phyloP scores from a whole-genome alignment of 2,113 vertebrate species.

The Grantiella picta region DNA sequence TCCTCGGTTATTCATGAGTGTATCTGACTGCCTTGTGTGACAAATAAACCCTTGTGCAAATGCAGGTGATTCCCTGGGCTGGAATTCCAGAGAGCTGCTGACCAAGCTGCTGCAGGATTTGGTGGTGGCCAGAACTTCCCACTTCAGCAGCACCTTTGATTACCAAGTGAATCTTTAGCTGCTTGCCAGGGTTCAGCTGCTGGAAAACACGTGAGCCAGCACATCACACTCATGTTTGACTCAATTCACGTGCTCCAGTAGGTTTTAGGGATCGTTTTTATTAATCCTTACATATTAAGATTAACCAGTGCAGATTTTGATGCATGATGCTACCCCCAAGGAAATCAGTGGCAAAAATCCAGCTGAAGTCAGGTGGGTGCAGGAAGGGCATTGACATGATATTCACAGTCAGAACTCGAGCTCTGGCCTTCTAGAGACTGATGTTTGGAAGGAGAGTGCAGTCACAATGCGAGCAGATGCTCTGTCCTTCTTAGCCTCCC shows the following conservation, averaged over 20 bases:
- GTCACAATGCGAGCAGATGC: slow-evolving; percentile 20
- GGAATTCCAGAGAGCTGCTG: not conserved
- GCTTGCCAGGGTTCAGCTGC: not conserved
- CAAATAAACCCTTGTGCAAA: not conserved
- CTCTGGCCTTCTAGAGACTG: not conserved
- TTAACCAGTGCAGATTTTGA: not conserved
- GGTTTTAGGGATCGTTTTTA: not conserved
- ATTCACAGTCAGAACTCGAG: not conserved
- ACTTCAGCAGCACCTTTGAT: not conserved
- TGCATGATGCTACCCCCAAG: not conserved
- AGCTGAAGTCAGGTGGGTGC: not conserved
- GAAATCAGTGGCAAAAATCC: not conserved
- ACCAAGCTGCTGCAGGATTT: not conserved
- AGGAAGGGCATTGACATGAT: not conserved
- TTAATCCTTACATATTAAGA: not conserved
- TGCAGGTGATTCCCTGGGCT: not conserved
- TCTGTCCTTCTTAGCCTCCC: slow-evolving; percentile 5
- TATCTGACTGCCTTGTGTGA: not conserved
- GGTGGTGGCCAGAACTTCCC: not conserved
- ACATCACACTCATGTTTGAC: not conserved
- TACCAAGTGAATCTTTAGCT: not conserved
- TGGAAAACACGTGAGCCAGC: not conserved
- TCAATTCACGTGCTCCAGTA: not conserved
- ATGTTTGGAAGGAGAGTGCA: not conserved
- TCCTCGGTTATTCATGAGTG: not conserved